Conservation (phyloP, 1,140 invertebrate genomes). For the Drosophila neocordata region DNA sequence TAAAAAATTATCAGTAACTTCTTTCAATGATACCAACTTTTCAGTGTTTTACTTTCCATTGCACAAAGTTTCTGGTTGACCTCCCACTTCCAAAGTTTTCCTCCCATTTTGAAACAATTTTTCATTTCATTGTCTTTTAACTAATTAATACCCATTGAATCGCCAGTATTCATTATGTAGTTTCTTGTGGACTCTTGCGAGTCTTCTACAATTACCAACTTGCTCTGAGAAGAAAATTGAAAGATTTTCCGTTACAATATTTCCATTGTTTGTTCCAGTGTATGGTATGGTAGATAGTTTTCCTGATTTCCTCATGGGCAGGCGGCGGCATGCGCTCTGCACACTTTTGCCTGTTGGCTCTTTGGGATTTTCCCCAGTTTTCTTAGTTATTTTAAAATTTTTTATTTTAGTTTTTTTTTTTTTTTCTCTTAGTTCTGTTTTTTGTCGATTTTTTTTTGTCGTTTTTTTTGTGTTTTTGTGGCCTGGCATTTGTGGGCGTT, state of each 20-base stretch:
- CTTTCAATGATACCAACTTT: neutral
- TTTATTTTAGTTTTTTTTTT: constrained; percentile 19
- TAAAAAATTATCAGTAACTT: too few species aligned
- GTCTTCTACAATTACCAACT: neutral
- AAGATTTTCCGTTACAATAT: neutral
- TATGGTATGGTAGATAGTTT: constrained; percentile 26
- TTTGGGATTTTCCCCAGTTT: constrained; percentile 12
- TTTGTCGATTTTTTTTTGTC: constrained; percentile 22
- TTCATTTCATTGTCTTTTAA: neutral
- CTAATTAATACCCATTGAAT: neutral
- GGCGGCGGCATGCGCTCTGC: constrained; percentile 43
- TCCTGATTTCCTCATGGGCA: constrained; percentile 27
- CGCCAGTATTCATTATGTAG: neutral
- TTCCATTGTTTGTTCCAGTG: constrained; percentile 1
- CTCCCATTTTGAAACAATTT: neutral
- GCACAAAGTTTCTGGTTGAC: neutral
- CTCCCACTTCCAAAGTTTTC: neutral
- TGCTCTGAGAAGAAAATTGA: neutral
- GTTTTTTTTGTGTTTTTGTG: constrained; percentile 43
- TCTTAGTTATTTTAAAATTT: constrained; percentile 9
- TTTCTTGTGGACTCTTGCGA: neutral
- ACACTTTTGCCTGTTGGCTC: constrained; percentile 32
- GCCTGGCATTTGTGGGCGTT: constrained; percentile 40
- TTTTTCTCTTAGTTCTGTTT: constrained; percentile 16
- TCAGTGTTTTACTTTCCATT: neutral